Evolutionary conservation across 2,113 vertebrate species (phyloP), one percentile per base, ranked within the genome.

Genomic region (Actenoides hombroni): DNA sequence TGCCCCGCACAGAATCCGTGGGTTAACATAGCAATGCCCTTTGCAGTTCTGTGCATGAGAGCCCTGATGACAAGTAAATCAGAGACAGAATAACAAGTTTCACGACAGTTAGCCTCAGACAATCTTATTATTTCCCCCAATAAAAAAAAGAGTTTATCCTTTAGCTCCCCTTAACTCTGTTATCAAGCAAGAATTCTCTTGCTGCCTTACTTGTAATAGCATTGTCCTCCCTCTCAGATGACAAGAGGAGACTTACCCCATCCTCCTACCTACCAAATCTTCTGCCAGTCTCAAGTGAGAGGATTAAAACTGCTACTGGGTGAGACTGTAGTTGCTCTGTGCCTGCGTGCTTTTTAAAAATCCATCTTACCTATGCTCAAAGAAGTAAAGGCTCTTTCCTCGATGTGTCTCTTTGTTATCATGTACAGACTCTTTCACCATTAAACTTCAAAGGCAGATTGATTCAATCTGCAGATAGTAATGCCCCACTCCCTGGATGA

Each of bases 381-480:
- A 80, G 86, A 88, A 95, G 95, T 86, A 86, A 93, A 93, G 94
- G 85, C 91, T 94, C 87, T 76, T 97, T 80, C 87, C 75, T 88
- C 5, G 0, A 56, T 9, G 60, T 78, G 78, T 92, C 40, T 4
- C 81, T 79, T 91, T 78, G 79, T 93, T 96, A 94, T 95, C 90
- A 0, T 11, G 44, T n/a, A 37, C 0, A 1, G 65, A 64, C 56
- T 93, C 92, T 86, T 95, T 88, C 37, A 0, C 92, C 97, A 94
- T 70, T 91, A 37, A 1, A 0, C 65, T 93, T 78, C 74, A 0
- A 0, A 96, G 56, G 76, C 31, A 90, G 91, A 94, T 96, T 94
- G 94, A 97, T 95, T 67, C 94, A 87, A 90, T 94, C 93, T 96
- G 56, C 28, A 95, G 94, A 97, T 90, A 96, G 82, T 39, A 60